phyloP scores from a whole-genome alignment of 1,140 invertebrate genomes.

The Penaeus indicus region DNA sequence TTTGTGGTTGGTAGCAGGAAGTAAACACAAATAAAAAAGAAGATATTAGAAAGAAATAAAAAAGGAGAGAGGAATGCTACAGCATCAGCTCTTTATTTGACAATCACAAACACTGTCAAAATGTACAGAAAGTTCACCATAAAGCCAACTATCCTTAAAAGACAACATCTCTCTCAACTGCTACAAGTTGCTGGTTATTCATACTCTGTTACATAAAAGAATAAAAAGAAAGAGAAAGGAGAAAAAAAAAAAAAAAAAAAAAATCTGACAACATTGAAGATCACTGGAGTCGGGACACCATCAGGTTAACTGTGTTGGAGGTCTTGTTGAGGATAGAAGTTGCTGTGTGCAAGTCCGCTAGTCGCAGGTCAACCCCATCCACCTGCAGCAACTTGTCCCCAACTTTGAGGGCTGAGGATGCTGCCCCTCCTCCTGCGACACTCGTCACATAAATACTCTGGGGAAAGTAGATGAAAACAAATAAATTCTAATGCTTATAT shows the following conservation, averaged over 20 bases:
- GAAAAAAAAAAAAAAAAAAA: not conserved
- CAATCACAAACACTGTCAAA: too few relatives aligned
- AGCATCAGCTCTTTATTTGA: too few relatives aligned
- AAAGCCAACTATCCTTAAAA: too few relatives aligned
- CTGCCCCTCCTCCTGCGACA: slow-evolving; percentile 51
- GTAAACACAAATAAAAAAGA: too few relatives aligned
- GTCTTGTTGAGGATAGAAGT: slow-evolving; percentile 45
- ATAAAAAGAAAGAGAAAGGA: not conserved
- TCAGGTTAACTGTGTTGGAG: slow-evolving; percentile 46
- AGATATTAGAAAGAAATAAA: too few relatives aligned
- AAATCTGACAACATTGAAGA: too few relatives aligned
- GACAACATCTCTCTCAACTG: too few relatives aligned
- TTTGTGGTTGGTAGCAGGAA: too few relatives aligned
- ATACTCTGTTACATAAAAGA: not conserved
- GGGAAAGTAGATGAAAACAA: not conserved
- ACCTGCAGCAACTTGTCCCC: slow-evolving; percentile 54
- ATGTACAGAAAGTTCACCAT: too few relatives aligned
- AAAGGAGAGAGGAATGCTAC: too few relatives aligned
- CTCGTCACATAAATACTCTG: slow-evolving; percentile 58
- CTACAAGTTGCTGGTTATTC: too few relatives aligned
- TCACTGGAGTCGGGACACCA: slow-evolving; percentile 58
- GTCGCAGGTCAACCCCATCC: slow-evolving; percentile 52
- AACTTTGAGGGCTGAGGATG: slow-evolving; percentile 54
- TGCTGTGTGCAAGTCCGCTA: slow-evolving; percentile 34
- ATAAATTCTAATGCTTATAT: not conserved